Evolutionary conservation across 2,888 invertebrate species (phyloP), one percentile per base, ranked within the genome.

Genomic region (Athalia rosae): DNA sequence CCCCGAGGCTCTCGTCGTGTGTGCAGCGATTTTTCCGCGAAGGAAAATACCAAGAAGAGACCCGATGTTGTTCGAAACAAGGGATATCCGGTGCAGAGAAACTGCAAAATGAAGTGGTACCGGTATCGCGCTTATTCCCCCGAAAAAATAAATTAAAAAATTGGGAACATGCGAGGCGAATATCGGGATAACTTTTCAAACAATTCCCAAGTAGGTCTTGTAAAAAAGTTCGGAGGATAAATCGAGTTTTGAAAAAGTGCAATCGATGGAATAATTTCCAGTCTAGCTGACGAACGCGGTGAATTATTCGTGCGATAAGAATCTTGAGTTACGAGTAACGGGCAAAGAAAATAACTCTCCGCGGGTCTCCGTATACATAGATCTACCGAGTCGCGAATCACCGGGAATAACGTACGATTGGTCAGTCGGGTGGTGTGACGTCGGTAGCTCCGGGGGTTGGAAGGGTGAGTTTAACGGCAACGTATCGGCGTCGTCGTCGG

Each of bases 381-480:
- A 28, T 28, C 28, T 56, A 58, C 58, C 56, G 9, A 28, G 8
- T 58, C 15, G 41, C 8, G 45, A 58, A 45, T 71, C 58, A 4
- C 58, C 6, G 58, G 71, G 71, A 58, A 58, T 62, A 74, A 74
- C 48, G 62, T 62, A 62, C 74, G 61, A 74, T 74, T 74, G 74
- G 74, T 74, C 74, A 74, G 74, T 62, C n/a, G 74, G 62, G 41
- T 48, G 62, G 74, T 74, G 74, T 74, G 74, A 74, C 82, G 83
- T 83, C 81, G 82, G 83, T 80, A 28, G 28, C 28, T 28, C 28
- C 78, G 81, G 80, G 84, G 84, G 85, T 83, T 71, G 74, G 71
- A 71, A 58, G 58, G 71, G 56, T 71, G 69, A 41, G 28, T 69
- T 69, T 6, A 48, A 28, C 73, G 73, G 83, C 82, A 83, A 81